phyloP scores from a whole-genome alignment of 2,797 vertebrate species.

The Pseudochaenichthys georgianus region DNA sequence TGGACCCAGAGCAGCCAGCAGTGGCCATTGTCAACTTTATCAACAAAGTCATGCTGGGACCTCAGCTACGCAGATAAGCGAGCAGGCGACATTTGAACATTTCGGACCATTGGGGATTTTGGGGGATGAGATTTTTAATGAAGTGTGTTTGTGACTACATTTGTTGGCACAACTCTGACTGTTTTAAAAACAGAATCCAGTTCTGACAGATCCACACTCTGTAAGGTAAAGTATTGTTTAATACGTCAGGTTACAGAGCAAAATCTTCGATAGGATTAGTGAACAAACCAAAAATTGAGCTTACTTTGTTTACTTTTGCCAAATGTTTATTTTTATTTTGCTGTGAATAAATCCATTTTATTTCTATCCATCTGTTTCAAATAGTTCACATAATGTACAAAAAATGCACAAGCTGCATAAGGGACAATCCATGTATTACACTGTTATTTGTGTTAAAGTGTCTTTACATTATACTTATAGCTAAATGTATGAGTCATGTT shows the following conservation, averaged over 20 bases:
- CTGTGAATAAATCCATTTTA: constrained; percentile 8
- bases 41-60: constrained; percentile 95
- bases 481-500: constrained; percentile 23
- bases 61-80: constrained; percentile 83
- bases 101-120: constrained; percentile 22
- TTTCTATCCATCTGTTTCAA: constrained; percentile 30
- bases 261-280: constrained; percentile 18
- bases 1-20: constrained; percentile 94
- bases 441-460: constrained; percentile 2
- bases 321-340: constrained; percentile 29
- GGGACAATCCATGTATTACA: constrained; percentile 21
- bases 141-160: background rate
- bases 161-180: constrained; percentile 16
- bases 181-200: constrained; percentile 30
- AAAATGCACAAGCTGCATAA: constrained; percentile 25
- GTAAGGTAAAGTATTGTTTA: constrained; percentile 15
- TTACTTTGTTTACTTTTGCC: constrained; percentile 35
- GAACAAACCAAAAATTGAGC: constrained; percentile 48
- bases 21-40: constrained; percentile 95
- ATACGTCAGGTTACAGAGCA: constrained; percentile 17
- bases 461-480: constrained; percentile 5
- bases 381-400: constrained; percentile 21
- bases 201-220: constrained; percentile 27
- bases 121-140: constrained; percentile 24
- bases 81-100: background rate